Evolutionary conservation across 1,140 invertebrate species (phyloP), one percentile per base, ranked within the genome.

Genomic region (Drosophila bipectinata): DNA sequence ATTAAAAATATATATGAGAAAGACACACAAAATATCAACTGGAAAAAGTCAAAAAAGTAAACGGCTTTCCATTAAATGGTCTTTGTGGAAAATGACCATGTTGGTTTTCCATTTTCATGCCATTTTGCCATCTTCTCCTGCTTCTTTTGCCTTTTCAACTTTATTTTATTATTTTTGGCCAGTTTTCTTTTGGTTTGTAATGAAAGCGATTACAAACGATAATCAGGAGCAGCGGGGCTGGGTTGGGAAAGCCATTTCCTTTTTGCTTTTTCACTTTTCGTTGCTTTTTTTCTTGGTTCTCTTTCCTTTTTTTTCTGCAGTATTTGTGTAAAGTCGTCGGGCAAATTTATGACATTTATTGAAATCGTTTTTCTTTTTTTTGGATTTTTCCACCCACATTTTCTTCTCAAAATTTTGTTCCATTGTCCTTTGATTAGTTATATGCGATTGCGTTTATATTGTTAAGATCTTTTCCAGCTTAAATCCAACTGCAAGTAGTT

Each of bases 271-370:
- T 54, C 53, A 45, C 30, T 56, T 58, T 21, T 44, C 18, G 18
- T 51, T n/a, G 9, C 55, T n/a, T 21, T 34, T 34, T 61, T 12
- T 53, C 15, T 15, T 9, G 26, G 47, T 34, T 47, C 53, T 28
- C 26, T 28, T n/a, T 6, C 39, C 41, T 39, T 41, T 14, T 21
- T 21, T 21, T 3, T 21, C 21, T 21, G 21, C 64, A 57, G 44
- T 12, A 47, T 51, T 66, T 64, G 30, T 73, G 69, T 74, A 74
- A 74, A 74, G 71, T 66, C 73, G 60, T 75, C 39, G 44, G 71
- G 8, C 53, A 66, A 74, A 74, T 74, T 74, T 74, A 74, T 74
- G 72, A 75, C 72, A 74, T 74, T 74, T 74, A 74, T 74, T 74
- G 72, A 74, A 74, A 74, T 74, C 71, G 71, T 51, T 63, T 74